These are phyloP conservation scores for Nasua narica DNA, from an alignment of 2,797 vertebrate species.

Conservation along the genomic window DNA sequence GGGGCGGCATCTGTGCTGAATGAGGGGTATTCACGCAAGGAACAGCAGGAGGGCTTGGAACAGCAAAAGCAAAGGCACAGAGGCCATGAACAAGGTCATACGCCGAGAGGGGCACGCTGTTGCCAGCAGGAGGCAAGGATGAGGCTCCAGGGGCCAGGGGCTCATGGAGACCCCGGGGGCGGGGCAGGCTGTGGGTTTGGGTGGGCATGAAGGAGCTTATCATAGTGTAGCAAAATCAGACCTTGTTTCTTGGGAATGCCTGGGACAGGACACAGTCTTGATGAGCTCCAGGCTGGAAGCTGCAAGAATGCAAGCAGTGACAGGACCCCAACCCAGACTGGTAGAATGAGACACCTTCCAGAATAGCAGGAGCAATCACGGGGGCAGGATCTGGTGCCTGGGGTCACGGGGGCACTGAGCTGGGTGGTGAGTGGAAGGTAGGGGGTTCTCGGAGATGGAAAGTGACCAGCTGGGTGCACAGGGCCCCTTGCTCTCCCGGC, in stretches of 20 bases:
- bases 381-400: background rate
- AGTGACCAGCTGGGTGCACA: background rate
- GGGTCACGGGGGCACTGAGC: fast-evolving
- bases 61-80: background rate
- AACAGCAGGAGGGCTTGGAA: background rate
- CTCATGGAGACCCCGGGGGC: background rate
- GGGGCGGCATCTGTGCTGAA: fast-evolving
- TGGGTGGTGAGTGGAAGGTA: background rate
- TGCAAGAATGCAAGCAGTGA: background rate
- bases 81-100: background rate
- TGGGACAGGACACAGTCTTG: background rate
- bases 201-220: background rate
- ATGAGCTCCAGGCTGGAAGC: background rate
- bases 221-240: background rate
- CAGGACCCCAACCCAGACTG: background rate
- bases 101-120: background rate
- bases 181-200: background rate
- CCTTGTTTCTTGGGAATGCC: background rate
- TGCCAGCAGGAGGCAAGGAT: background rate
- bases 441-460: background rate
- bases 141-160: background rate
- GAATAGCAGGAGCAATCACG: background rate
- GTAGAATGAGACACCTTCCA: background rate
- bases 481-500: background rate
- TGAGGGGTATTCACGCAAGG: background rate